Percentiles rank a stretch among this genome's conserved stretches.
These are phyloP conservation scores for Zaprionus obscuricornis DNA, from an alignment of 2,888 invertebrate genomes.

Conservation along the genomic window DNA sequence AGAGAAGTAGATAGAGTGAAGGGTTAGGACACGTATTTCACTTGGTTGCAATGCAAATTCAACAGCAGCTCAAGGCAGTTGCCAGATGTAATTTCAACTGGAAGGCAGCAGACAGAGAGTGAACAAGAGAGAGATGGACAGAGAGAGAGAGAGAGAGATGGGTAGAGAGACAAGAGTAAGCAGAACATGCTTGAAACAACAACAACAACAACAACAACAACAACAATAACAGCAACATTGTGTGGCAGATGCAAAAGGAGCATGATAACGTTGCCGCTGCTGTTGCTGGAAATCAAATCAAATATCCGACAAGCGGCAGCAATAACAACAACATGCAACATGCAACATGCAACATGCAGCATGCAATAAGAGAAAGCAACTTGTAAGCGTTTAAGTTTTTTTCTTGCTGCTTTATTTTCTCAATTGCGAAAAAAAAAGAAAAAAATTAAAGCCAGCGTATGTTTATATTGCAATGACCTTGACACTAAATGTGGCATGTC, in stretches of 20 bases:
- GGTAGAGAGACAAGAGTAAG: slow-evolving; percentile 7
- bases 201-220: neutral
- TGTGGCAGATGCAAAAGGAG: slow-evolving; percentile 35
- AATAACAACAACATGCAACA: slow-evolving; percentile 39
- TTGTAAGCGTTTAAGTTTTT: no score
- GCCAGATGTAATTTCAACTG: slow-evolving; percentile 55
- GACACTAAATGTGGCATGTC: no score
- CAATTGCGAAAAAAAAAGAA: no score
- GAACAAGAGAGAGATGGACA: neutral
- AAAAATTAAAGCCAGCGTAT: no score
- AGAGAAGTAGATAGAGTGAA: slow-evolving; percentile 1
- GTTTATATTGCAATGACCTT: no score
- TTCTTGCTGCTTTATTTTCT: no score
- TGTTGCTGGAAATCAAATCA: slow-evolving; percentile 68
- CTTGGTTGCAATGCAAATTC: slow-evolving; percentile 64
- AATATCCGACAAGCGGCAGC: slow-evolving; percentile 62
- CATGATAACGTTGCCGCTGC: slow-evolving; percentile 21
- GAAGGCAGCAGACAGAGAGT: slow-evolving; percentile 13
- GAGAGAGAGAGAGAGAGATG: neutral
- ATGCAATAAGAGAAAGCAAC: no score
- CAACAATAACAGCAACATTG: neutral
- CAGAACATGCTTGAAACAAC: slow-evolving; percentile 30
- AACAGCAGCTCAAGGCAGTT: slow-evolving; percentile 50
- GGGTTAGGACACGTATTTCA: slow-evolving; percentile 31
- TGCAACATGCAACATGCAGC: slow-evolving; percentile 36